Evolutionary conservation across 2,113 vertebrate genomes (phyloP).

Genomic region (Hucho hucho): DNA sequence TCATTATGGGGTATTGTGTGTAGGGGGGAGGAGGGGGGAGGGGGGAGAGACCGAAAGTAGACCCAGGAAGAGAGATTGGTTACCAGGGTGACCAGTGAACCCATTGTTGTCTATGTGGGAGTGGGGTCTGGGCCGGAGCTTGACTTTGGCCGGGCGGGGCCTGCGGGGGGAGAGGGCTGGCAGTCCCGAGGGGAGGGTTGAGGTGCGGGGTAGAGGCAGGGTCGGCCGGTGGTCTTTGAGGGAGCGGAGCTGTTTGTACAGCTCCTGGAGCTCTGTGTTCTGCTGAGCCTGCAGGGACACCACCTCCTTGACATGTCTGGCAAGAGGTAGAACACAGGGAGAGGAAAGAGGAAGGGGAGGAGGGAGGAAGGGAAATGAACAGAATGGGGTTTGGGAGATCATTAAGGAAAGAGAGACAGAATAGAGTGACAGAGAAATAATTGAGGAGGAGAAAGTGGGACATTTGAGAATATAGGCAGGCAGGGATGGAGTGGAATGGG

Average conservation of each 20-base stretch:
- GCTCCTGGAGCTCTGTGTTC: constrained; percentile 84
- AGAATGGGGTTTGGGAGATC: not conserved
- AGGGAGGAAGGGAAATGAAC: not conserved
- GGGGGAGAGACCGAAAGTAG: not conserved
- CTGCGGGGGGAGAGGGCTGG: constrained; percentile 78
- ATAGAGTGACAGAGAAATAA: not conserved
- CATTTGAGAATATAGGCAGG: not conserved
- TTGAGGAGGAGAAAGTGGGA: not conserved
- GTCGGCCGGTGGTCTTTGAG: constrained; percentile 77
- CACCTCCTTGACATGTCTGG: constrained; percentile 88
- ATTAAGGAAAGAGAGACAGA: not conserved
- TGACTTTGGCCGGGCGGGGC: constrained; percentile 80
- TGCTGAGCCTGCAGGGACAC: constrained; percentile 86
- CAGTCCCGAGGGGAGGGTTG: constrained; percentile 62
- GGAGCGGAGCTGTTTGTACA: constrained; percentile 82
- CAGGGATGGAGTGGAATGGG: not conserved
- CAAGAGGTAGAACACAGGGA: not conserved
- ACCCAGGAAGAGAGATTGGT: constrained; percentile 4
- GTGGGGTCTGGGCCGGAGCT: constrained; percentile 79
- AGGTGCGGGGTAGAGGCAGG: constrained; percentile 56
- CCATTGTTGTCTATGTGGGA: constrained; percentile 83
- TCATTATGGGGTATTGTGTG: too few relatives aligned
- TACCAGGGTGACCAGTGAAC: constrained; percentile 71
- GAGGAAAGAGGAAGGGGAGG: not conserved
- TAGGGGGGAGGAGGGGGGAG: not conserved